Evolutionary conservation across 2,113 vertebrate species (phyloP).

Genomic region (Oreocharis arfaki): DNA sequence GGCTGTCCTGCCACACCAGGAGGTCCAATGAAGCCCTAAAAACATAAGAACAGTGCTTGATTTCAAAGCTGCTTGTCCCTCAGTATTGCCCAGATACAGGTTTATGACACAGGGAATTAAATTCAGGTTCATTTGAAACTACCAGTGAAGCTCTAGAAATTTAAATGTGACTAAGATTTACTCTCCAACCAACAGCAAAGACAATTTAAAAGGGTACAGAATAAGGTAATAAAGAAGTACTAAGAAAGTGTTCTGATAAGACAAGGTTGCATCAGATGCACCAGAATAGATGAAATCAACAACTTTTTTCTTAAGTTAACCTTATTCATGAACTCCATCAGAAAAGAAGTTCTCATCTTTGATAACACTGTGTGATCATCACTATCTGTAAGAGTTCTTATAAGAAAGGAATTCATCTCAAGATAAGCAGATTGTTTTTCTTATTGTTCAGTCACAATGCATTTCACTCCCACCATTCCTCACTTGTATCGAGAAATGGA

Average conservation of each 20-base stretch:
- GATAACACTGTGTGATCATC: background rate
- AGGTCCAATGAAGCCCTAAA: constrained; percentile 94
- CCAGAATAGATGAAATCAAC: background rate
- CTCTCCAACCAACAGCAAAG: background rate
- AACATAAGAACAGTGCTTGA: background rate
- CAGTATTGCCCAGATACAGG: background rate
- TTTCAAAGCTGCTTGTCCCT: background rate
- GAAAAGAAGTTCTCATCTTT: background rate
- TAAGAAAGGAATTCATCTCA: background rate
- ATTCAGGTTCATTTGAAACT: background rate
- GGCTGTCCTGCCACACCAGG: constrained; percentile 85
- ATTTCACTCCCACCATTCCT: background rate
- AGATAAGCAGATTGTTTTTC: background rate
- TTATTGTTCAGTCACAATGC: background rate
- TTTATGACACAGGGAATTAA: background rate
- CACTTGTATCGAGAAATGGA: background rate
- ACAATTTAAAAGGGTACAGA: background rate
- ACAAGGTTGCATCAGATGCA: background rate
- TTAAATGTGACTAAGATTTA: background rate
- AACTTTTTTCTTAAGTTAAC: background rate
- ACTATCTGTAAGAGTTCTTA: background rate
- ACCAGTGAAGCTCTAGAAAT: background rate
- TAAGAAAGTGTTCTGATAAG: background rate
- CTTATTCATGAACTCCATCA: background rate
- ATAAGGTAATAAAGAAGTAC: background rate